Conservation (phyloP, 2,797 vertebrate genomes). For the Pangasius krempfi region DNA sequence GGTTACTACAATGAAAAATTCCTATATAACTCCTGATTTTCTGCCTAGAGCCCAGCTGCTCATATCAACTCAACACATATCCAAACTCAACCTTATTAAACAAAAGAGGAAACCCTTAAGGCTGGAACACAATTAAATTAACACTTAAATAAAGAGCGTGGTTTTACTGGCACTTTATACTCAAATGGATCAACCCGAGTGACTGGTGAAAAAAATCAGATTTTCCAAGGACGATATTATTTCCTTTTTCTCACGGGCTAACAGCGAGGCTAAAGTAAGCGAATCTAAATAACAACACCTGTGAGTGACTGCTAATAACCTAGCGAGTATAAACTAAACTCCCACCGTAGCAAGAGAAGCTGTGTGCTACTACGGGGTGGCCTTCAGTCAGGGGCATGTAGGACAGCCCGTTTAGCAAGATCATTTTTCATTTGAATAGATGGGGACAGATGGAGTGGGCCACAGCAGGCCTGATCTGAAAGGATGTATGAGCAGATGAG, state of each 20-base stretch:
- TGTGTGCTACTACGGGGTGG: not conserved
- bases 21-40: conserved; percentile 6
- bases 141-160: conserved; percentile 40
- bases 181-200: conserved; percentile 33
- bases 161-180: conserved; percentile 2
- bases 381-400: conserved; percentile 21
- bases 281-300: conserved; percentile 66
- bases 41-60: conserved; percentile 7
- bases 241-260: conserved; percentile 46
- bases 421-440: conserved; percentile 56
- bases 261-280: conserved; percentile 61
- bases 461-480: conserved; percentile 46
- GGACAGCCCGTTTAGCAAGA: conserved; percentile 48
- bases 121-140: conserved; percentile 53
- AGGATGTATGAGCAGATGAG: conserved; percentile 52
- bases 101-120: conserved; percentile 29
- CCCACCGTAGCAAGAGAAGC: not conserved
- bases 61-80: conserved; percentile 44
- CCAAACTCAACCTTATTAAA: conserved; percentile 54
- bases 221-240: conserved; percentile 58
- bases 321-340: conserved; percentile 56
- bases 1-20: conserved; percentile 38
- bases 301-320: conserved; percentile 66
- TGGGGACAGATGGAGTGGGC: conserved; percentile 54
- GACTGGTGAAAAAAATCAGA: conserved; percentile 32